Evolutionary conservation across 2,888 invertebrate genomes (phyloP).

Genomic region (Thysanoteuthis rhombus): DNA sequence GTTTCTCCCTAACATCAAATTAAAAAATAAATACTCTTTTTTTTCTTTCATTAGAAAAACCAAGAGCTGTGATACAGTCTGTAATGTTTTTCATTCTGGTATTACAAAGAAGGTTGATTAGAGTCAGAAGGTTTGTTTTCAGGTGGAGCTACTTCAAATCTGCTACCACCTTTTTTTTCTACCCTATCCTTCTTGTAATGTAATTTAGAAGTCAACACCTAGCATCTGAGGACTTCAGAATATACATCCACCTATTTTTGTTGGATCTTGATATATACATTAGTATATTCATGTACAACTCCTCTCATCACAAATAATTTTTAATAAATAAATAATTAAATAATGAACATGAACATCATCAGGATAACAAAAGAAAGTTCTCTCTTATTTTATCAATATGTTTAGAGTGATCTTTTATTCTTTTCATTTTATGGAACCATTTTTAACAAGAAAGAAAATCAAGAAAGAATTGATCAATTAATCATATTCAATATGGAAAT

Average conservation of each 20-base stretch:
- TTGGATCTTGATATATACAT: neutral
- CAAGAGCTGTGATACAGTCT: neutral
- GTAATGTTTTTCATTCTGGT: neutral
- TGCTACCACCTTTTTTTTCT: neutral
- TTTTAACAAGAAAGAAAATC: neutral
- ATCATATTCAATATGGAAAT: neutral
- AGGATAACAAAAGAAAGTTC: neutral
- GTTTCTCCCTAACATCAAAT: neutral
- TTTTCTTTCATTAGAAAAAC: neutral
- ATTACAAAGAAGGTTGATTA: neutral
- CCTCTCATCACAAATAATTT: neutral
- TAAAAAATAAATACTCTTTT: neutral
- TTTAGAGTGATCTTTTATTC: neutral
- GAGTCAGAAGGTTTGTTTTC: too few species aligned
- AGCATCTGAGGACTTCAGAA: neutral
- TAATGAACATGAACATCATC: neutral
- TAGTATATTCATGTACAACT: neutral
- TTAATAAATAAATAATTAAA: neutral
- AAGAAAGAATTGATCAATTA: neutral
- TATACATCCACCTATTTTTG: neutral
- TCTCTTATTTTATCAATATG: neutral
- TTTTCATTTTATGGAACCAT: neutral
- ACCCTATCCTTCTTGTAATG: neutral
- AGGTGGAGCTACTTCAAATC: too few species aligned
- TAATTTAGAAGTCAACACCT: neutral